Conservation (phyloP, 2,797 vertebrate species). For the Apodemus agrarius region DNA sequence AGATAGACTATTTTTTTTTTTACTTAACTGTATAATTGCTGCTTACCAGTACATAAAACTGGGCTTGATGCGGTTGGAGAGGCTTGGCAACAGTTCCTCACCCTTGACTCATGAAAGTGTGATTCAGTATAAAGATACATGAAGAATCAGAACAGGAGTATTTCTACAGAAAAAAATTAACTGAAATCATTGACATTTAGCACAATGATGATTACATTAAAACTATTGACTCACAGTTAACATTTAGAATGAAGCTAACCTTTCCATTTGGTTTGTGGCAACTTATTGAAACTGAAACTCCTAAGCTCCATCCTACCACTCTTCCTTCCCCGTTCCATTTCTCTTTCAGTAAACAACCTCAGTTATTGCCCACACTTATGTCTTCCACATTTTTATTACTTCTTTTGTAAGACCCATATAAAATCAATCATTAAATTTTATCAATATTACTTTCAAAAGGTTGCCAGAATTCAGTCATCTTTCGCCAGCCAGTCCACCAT, state of each 20-base stretch:
- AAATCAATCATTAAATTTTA: not conserved
- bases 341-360: not conserved
- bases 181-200: slow-evolving; percentile 68
- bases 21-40: slow-evolving; percentile 66
- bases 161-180: slow-evolving; percentile 62
- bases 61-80: slow-evolving; percentile 52
- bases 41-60: slow-evolving; percentile 63
- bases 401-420: not conserved
- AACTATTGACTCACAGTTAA: slow-evolving; percentile 45
- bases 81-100: not conserved
- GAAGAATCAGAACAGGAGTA: slow-evolving; percentile 57
- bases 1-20: slow-evolving; percentile 37
- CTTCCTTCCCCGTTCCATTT: not conserved
- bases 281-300: slow-evolving; percentile 37
- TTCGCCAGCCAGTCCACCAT: not conserved
- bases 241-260: slow-evolving; percentile 40
- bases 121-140: slow-evolving; percentile 15
- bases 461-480: not conserved
- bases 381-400: not conserved
- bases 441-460: slow-evolving; percentile 5
- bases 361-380: not conserved
- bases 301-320: not conserved
- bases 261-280: slow-evolving; percentile 47
- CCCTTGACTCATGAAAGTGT: slow-evolving; percentile 34
- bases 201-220: slow-evolving; percentile 59